Evolutionary conservation across 92 coral and sea anemone species (phyloP).

Genomic region (Porites rus): DNA sequence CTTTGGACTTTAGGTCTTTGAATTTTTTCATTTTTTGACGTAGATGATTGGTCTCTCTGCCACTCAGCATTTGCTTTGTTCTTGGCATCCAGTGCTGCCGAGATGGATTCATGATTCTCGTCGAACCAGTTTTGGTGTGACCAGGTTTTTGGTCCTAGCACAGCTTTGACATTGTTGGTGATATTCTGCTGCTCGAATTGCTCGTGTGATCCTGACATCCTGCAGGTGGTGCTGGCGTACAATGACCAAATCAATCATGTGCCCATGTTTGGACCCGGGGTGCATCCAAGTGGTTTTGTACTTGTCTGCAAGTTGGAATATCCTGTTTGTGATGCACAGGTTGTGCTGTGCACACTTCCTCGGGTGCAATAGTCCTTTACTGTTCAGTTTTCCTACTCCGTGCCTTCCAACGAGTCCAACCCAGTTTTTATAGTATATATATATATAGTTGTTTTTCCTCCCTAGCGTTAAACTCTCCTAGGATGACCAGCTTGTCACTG

Average conservation of each 20-base stretch:
- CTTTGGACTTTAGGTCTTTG: background rate
- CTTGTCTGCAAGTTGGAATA: conserved; percentile 35
- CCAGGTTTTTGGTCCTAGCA: too few relatives aligned
- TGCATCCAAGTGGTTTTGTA: conserved; percentile 61
- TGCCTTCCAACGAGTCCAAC: conserved; percentile 37
- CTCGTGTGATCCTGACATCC: conserved; percentile 49
- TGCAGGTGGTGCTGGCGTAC: conserved; percentile 24
- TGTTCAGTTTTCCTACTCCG: conserved; percentile 56
- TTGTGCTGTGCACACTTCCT: conserved; percentile 23
- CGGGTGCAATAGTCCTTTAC: conserved; percentile 51
- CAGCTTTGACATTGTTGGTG: conserved; percentile 31
- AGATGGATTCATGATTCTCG: too few relatives aligned
- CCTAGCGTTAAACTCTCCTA: conserved; percentile 41
- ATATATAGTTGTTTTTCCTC: background rate
- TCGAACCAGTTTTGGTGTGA: too few relatives aligned
- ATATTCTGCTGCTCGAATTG: conserved; percentile 60
- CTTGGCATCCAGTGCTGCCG: background rate
- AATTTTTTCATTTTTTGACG: conserved; percentile 5
- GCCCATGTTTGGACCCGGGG: conserved; percentile 72
- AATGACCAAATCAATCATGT: conserved; percentile 45
- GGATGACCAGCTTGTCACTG: conserved; percentile 30
- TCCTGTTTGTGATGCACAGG: conserved; percentile 60
- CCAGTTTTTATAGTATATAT: conserved; percentile 11
- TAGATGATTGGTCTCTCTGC: too few relatives aligned
- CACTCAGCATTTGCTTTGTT: conserved; percentile 11